A percentile compares a stretch with the other conserved stretches of the same genome.
Conservation (phyloP, 2,797 vertebrate genomes). For the Chiloscyllium punctatum region DNA sequence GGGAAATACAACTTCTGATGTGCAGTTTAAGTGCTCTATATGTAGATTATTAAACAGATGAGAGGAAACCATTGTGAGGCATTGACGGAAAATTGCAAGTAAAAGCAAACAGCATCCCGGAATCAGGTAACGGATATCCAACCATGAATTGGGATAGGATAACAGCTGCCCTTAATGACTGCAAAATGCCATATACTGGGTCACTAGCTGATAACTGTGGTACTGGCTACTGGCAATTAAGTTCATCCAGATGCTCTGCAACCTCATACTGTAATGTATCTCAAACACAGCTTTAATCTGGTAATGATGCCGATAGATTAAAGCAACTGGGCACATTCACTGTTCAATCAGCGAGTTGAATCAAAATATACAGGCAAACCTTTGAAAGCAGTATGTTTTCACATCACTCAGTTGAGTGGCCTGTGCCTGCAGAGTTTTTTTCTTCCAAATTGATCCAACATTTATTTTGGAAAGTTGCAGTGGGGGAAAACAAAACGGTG, state of each 20-base stretch:
- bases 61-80: neutral
- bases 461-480: constrained; percentile 18
- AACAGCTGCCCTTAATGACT: constrained; percentile 12
- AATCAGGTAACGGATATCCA: neutral
- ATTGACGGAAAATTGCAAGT: neutral
- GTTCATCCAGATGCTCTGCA: neutral
- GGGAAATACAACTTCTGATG: neutral
- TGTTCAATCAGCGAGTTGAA: neutral
- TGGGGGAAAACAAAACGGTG: neutral
- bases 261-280: neutral
- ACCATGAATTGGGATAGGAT: neutral
- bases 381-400: neutral
- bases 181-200: neutral
- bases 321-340: neutral
- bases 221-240: constrained; percentile 26
- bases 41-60: neutral
- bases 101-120: neutral
- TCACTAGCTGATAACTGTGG: constrained; percentile 14
- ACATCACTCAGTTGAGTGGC: neutral
- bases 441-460: neutral
- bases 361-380: neutral
- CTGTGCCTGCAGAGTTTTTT: neutral
- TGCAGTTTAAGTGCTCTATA: neutral
- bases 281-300: constrained; percentile 30
- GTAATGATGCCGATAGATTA: neutral